Evolutionary conservation across 2,888 invertebrate genomes (phyloP), one percentile per base, ranked within the genome.

Genomic region (Eumerus sabulonum): DNA sequence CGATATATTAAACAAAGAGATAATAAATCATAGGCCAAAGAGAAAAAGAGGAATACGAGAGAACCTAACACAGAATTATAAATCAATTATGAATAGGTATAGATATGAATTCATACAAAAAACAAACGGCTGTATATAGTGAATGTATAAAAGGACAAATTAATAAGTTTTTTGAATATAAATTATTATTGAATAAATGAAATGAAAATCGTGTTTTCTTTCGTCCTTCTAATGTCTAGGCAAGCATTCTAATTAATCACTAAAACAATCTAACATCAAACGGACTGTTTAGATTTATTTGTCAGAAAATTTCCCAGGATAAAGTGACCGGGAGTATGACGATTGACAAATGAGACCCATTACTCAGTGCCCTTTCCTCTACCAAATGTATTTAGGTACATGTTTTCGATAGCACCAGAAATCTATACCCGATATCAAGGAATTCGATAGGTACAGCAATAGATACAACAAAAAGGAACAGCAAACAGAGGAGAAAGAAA

Each of bases 81-180:
- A 72, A 67, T 66, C 45, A 67, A 57, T 57, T 72, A 62, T 44
- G 18, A 67, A 51, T 66, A 56, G 45, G 45, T 11, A 51, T 73
- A 63, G 56, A 53, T 50, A 72, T 17, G 42, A 73, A 73, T 67
- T 62, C 56, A 67, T 60, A 68, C 27, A 60, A 76, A 56, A 50
- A n/a, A 68, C 62, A 50, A 81, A 67, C 68, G 82, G 82, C 81
- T 82, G 82, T 82, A 82, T 77, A 82, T 82, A 82, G 71, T 83
- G 79, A 79, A 81, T 83, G 82, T 82, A 76, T 44, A 44, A 27
- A 50, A 48, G 40, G 27, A 59, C 7, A 71, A 77, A 72, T 77
- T 64, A 72, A 72, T 77, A 64, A 76, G 64, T 76, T 76, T 76
- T 76, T 76, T 71, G 71, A 71, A 71, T 60, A 76, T 64, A 71